These are phyloP conservation scores for Xiphorhynchus erythropygius DNA, from an alignment of 2,797 vertebrate species.

Conservation along the genomic window DNA sequence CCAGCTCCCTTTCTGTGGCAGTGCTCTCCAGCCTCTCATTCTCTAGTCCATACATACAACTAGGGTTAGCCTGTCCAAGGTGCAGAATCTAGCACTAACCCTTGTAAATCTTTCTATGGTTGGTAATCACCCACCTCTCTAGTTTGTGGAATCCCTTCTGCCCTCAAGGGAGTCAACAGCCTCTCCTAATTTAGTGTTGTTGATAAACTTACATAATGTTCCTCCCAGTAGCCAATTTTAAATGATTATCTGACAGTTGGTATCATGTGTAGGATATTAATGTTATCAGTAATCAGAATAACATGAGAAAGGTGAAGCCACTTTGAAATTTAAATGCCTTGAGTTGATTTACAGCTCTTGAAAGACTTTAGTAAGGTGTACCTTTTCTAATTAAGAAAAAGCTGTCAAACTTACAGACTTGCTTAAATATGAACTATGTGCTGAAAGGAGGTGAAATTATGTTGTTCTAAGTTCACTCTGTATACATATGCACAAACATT, in stretches of 20 bases:
- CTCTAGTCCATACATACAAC: fast-evolving
- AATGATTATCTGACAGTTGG: neutral
- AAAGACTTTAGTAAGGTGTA: neutral
- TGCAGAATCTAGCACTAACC: fast-evolving
- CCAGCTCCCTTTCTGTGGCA: fast-evolving
- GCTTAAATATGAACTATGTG: neutral
- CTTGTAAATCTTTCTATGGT: fast-evolving
- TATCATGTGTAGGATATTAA: neutral
- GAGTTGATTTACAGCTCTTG: neutral
- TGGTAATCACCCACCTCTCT: too few relatives aligned
- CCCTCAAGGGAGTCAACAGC: neutral
- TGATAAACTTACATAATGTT: neutral
- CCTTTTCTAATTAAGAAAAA: conserved; percentile 11
- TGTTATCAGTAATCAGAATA: neutral
- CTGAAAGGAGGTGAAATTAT: neutral
- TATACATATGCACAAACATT: fast-evolving
- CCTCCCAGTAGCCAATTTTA: neutral
- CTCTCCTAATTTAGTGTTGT: neutral
- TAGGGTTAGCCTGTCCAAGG: fast-evolving
- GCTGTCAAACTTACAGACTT: neutral
- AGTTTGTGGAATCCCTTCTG: too few relatives aligned
- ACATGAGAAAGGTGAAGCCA: neutral
- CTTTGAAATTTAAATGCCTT: conserved; percentile 17
- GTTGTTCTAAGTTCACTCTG: neutral
- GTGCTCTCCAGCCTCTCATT: neutral